Evolutionary conservation across 2,888 invertebrate species (phyloP), one percentile per base, ranked within the genome.

Genomic region (Standfussiana lucernea): DNA sequence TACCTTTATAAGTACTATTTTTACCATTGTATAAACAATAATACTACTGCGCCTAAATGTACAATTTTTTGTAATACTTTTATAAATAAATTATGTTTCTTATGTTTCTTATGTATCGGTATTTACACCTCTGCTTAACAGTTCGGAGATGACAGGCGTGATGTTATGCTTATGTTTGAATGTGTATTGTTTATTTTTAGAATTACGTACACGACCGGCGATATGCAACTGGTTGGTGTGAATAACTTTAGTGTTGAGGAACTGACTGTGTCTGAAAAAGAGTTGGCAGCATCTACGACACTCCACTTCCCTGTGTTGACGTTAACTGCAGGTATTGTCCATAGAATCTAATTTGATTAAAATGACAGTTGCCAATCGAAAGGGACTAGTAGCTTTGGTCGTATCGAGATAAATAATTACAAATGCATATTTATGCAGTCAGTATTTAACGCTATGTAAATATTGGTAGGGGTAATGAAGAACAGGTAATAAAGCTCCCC

Each of bases 151-250:
- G 28, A 11, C 50, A 50, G 50, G 50, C 50, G 50, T 50, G 10
- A 50, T 50, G 24, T 10, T 50, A 24, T 3, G 50, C 10, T 24
- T 50, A 10, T 50, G 10, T 50, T 35, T n/a, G 6, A 61, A 42
- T 24, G n/a, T 21, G 13, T 53, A 8, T 69, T 18, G 2, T 62
- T 67, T 62, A 56, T 68, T 70, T 70, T 45, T 80, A 93, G 93
- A 67, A 84, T 93, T 35, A 75, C 82, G 0, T 93, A 89, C 75
- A 84, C 79, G 5, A 89, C 92, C 5, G 91, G 89, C 62, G 84
- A 89, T 7, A 89, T 93, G 89, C 83, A 77, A 71, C 53, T 93
- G 73, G 77, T 64, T 18, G 93, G 93, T 47, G 85, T 92, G 2
- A 85, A 90, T 69, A 87, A 87, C 21, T 93, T 93, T 61, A 82